Evolutionary conservation across 2,113 vertebrate genomes (phyloP).

Genomic region (Dermatemys mawii): DNA sequence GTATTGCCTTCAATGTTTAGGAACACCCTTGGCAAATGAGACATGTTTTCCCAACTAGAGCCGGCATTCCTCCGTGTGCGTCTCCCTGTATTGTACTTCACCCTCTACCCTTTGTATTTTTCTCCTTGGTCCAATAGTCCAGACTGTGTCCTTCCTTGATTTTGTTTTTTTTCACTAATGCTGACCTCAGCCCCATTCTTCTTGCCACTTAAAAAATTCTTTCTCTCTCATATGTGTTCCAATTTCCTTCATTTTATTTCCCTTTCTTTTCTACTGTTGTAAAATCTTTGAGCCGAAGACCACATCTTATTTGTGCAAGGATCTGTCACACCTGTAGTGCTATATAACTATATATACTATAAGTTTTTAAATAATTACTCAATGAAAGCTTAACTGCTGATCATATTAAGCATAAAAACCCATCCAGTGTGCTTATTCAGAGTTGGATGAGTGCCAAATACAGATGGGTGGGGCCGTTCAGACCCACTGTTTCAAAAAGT

Average conservation of each 20-base stretch:
- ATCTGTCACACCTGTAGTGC: not conserved
- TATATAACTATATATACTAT: not conserved
- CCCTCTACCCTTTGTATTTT: not conserved
- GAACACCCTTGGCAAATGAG: not conserved
- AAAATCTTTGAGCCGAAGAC: not conserved
- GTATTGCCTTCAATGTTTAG: not conserved
- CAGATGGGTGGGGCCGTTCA: not conserved
- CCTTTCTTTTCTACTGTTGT: not conserved
- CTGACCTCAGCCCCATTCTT: not conserved
- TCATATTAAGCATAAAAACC: not conserved
- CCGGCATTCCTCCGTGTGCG: not conserved
- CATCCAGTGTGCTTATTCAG: not conserved
- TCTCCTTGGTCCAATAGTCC: not conserved
- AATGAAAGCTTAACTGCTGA: conserved; percentile 29
- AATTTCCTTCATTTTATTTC: not conserved
- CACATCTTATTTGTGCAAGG: not conserved
- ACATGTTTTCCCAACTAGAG: not conserved
- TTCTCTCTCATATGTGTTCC: not conserved
- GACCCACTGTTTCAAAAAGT: not conserved
- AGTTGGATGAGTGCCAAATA: not conserved
- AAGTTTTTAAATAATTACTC: not conserved
- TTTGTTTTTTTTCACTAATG: fast-evolving
- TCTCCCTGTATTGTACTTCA: not conserved
- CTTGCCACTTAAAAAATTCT: not conserved
- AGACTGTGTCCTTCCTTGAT: not conserved